Evolutionary conservation across 1,140 invertebrate genomes (phyloP).

Genomic region (Maconellicoccus hirsutus): DNA sequence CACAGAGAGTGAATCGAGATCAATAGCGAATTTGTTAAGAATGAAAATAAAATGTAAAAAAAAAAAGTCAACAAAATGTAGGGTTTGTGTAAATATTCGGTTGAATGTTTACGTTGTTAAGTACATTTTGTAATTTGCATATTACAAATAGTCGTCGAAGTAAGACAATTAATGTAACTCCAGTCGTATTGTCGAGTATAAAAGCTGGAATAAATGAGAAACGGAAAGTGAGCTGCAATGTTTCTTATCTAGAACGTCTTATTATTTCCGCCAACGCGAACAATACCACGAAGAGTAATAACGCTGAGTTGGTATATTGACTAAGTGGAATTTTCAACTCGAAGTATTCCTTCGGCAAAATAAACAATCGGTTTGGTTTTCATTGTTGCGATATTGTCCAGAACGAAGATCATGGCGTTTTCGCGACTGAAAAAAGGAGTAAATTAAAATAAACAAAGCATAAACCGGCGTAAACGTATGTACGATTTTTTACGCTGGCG

Average conservation of each 20-base stretch:
- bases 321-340: not conserved
- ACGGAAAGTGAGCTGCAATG: not conserved
- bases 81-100: no score
- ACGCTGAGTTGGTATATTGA: not conserved
- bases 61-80: no score
- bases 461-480: not conserved
- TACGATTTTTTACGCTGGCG: not conserved
- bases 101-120: not conserved
- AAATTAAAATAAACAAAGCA: not conserved
- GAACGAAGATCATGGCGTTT: no score
- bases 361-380: no score
- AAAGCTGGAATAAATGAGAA: not conserved
- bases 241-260: not conserved
- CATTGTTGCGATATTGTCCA: no score
- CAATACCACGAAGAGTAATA: not conserved
- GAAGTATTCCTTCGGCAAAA: no score
- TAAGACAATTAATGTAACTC: not conserved
- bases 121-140: not conserved
- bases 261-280: not conserved
- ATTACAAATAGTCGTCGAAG: not conserved
- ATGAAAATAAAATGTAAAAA: no score
- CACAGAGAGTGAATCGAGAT: no score
- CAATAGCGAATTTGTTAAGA: no score
- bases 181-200: not conserved
- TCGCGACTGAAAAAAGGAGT: not conserved